Evolutionary conservation across 2,888 invertebrate genomes (phyloP).

Genomic region (Caenorhabditis sp.): DNA sequence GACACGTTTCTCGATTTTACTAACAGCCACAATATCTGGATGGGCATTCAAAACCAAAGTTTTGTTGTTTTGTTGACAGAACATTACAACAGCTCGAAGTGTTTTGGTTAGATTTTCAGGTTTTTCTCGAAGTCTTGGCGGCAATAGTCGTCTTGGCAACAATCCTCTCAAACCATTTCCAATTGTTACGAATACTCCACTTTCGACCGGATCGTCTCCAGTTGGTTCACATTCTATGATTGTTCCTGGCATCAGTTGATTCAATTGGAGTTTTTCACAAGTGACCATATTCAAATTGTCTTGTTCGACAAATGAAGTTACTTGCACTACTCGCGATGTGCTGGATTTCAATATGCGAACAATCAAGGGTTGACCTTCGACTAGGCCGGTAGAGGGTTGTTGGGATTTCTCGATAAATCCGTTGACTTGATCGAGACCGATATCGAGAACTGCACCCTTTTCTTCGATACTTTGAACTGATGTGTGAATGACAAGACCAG

Average conservation of each 20-base stretch:
- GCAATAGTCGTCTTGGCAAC: constrained; percentile 58
- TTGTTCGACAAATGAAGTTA: constrained; percentile 56
- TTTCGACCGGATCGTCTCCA: constrained; percentile 44
- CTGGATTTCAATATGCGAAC: constrained; percentile 47
- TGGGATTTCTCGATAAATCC: constrained; percentile 59
- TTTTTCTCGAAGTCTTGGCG: constrained; percentile 65
- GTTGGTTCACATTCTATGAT: constrained; percentile 61
- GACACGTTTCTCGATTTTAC: constrained; percentile 57
- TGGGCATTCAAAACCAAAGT: constrained; percentile 65
- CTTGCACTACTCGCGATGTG: constrained; percentile 52
- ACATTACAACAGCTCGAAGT: constrained; percentile 61
- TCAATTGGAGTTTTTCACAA: constrained; percentile 50
- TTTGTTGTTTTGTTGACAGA: constrained; percentile 61
- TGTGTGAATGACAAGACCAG: constrained; percentile 59
- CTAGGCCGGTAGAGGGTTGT: constrained; percentile 36
- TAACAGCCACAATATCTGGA: constrained; percentile 66
- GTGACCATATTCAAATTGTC: constrained; percentile 42
- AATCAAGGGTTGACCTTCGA: constrained; percentile 58
- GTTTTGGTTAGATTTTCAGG: constrained; percentile 50
- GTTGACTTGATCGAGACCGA: constrained; percentile 56
- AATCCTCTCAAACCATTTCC: constrained; percentile 66
- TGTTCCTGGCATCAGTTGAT: constrained; percentile 66
- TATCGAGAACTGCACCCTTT: constrained; percentile 66
- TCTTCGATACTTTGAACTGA: constrained; percentile 64
- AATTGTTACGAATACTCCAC: constrained; percentile 58